These are phyloP conservation scores for Microcebus griseorufus DNA, from an alignment of 2,113 vertebrate genomes.

Conservation along the genomic window DNA sequence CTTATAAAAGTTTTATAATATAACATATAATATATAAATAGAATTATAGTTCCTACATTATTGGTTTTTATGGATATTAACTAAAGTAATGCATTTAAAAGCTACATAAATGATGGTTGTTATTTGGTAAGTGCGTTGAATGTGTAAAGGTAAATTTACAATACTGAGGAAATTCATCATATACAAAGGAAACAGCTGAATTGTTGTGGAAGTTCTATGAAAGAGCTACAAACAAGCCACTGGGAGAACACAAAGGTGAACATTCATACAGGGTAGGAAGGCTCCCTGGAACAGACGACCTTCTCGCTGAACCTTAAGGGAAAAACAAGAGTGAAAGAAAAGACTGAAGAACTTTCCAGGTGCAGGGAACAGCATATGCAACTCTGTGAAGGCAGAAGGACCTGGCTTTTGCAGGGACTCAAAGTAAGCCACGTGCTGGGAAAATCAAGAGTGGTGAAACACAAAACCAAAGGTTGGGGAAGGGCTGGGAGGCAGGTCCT, in stretches of 20 bases:
- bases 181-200: not conserved
- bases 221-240: not conserved
- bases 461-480: not conserved
- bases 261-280: not conserved
- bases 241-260: not conserved
- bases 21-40: not conserved
- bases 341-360: not conserved
- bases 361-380: not conserved
- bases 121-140: not conserved
- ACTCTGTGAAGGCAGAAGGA: not conserved
- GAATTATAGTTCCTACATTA: not conserved
- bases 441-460: not conserved
- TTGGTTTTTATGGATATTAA: conserved; percentile 9
- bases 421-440: not conserved
- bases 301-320: not conserved
- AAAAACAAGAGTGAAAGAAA: not conserved
- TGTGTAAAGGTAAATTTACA: not conserved
- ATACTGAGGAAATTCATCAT: not conserved
- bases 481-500: not conserved
- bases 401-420: not conserved
- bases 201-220: not conserved
- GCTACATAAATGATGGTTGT: not conserved
- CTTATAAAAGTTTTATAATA: not conserved
- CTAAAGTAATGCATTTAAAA: conserved; percentile 1
- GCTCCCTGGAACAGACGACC: not conserved